Conservation (phyloP, 2,113 vertebrate genomes). For the Gopherus evgoodei region DNA sequence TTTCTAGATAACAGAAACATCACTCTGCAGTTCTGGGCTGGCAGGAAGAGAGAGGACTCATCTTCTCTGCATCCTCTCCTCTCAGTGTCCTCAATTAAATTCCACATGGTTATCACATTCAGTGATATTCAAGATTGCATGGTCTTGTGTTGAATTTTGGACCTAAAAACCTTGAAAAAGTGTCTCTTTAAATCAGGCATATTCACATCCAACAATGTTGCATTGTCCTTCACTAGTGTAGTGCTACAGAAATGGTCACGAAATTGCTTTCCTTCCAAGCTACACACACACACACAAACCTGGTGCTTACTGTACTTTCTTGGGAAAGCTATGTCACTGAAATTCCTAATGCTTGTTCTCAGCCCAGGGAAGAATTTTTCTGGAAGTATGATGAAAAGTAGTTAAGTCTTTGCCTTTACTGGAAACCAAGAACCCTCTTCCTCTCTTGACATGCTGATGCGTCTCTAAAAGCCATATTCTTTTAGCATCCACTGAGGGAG, state of each 20-base stretch:
- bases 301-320: not conserved
- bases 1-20: not conserved
- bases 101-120: not conserved
- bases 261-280: not conserved
- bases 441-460: not conserved
- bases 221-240: not conserved
- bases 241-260: not conserved
- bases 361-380: accelerated
- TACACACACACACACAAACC: too few species aligned
- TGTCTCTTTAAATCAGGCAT: not conserved
- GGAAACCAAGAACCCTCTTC: not conserved
- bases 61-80: not conserved
- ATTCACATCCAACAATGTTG: not conserved
- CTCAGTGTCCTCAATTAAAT: not conserved
- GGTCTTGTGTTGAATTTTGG: not conserved
- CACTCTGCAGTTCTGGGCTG: not conserved
- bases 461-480: not conserved
- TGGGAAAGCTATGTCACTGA: not conserved
- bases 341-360: not conserved
- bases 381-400: not conserved
- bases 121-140: not conserved
- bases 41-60: not conserved
- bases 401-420: not conserved
- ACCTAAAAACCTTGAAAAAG: not conserved
- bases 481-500: not conserved